These are phyloP conservation scores for Tromatobia lineatoria DNA, from an alignment of 2,888 invertebrate genomes.

Conservation along the genomic window DNA sequence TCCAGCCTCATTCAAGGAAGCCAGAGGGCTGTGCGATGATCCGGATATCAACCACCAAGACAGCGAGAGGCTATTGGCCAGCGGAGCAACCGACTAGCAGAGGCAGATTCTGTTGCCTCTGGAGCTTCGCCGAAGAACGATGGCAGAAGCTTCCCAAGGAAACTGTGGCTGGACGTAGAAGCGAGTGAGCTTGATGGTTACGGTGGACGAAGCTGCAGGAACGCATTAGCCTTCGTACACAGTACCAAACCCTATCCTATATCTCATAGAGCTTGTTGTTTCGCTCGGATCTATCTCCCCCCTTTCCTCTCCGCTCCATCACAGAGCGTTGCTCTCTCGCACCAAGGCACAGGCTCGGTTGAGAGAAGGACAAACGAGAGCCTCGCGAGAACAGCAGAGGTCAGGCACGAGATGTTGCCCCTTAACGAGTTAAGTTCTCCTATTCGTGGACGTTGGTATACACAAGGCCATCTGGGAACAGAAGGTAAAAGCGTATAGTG, in stretches of 20 bases:
- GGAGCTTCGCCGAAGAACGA: conserved; percentile 46
- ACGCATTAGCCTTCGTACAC: conserved; percentile 60
- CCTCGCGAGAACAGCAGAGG: conserved; percentile 36
- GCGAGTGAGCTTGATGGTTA: conserved; percentile 62
- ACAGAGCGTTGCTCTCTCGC: not conserved
- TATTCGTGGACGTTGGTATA: conserved; percentile 47
- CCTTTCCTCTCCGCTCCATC: not conserved
- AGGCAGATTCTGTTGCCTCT: conserved; percentile 23
- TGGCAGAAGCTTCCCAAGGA: conserved; percentile 39
- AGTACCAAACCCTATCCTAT: conserved; percentile 12
- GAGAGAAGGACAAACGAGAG: conserved; percentile 3
- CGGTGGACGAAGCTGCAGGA: conserved; percentile 56
- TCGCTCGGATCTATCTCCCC: not conserved
- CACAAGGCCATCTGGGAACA: conserved; percentile 25
- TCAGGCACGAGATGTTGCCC: conserved; percentile 50
- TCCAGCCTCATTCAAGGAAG: conserved; percentile 19
- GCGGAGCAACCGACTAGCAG: conserved; percentile 12
- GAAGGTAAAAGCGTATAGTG: not conserved
- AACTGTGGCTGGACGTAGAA: conserved; percentile 34
- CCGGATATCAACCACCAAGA: conserved; percentile 54
- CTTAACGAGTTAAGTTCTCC: conserved; percentile 69
- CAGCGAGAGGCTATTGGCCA: conserved; percentile 26
- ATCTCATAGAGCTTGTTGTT: conserved; percentile 39
- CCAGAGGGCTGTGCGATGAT: conserved; percentile 48
- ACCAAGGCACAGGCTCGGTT: not conserved